A percentile compares a stretch with the other conserved stretches of the same genome.
phyloP scores from a whole-genome alignment of 2,113 vertebrate genomes.

The Neotoma lepida region DNA sequence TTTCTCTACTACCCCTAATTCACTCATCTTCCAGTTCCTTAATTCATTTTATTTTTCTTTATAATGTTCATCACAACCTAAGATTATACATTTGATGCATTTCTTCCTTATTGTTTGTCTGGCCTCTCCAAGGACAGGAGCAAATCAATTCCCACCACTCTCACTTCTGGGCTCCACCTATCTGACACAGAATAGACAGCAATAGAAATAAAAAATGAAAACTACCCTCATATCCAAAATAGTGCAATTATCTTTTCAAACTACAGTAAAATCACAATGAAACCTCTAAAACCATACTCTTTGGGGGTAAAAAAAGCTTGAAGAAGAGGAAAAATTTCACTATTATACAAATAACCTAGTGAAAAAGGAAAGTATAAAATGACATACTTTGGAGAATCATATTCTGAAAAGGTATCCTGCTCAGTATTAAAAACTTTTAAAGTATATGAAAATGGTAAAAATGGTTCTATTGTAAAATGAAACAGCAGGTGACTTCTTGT shows the following conservation, averaged over 20 bases:
- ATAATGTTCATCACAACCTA: not conserved
- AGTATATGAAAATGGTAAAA: not conserved
- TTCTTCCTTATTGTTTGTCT: not conserved
- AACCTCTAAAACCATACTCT: not conserved
- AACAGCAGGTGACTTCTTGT: not conserved
- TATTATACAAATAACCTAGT: not conserved
- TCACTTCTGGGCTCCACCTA: not conserved
- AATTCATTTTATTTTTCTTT: not conserved
- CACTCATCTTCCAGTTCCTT: not conserved
- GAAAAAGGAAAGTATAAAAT: not conserved
- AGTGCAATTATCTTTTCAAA: not conserved
- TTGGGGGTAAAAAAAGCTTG: not conserved
- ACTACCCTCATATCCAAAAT: not conserved
- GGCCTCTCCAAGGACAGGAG: not conserved
- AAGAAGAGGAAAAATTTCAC: not conserved
- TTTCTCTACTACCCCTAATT: not conserved
- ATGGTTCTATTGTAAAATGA: not conserved
- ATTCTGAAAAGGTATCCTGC: not conserved
- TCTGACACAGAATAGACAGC: not conserved
- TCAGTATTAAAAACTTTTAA: not conserved
- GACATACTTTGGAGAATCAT: not conserved
- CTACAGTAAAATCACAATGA: not conserved
- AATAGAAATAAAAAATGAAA: not conserved
- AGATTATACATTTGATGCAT: not conserved
- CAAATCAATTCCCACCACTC: too few species aligned